These are phyloP conservation scores for Leptatherina wallacei DNA, from an alignment of 2,797 vertebrate species.

Conservation along the genomic window DNA sequence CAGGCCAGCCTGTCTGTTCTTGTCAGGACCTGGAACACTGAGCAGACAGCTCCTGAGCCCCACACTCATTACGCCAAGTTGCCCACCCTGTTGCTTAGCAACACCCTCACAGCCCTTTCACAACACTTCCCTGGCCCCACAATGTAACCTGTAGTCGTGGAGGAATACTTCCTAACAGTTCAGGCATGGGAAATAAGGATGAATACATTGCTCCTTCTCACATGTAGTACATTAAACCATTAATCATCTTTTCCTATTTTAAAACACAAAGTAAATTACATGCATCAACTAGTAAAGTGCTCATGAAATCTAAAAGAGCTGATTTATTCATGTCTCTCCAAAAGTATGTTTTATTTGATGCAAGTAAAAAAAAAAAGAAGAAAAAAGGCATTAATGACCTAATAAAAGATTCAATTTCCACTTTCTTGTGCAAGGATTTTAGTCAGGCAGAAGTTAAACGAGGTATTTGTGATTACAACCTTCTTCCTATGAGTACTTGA, in stretches of 20 bases:
- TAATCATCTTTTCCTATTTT: slow-evolving; percentile 16
- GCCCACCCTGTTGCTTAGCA: slow-evolving; percentile 75
- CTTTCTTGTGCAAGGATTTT: neutral
- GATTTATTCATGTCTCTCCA: slow-evolving; percentile 4
- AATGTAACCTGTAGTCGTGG: slow-evolving; percentile 50
- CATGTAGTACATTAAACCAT: slow-evolving; percentile 1
- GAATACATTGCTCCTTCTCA: slow-evolving; percentile 9
- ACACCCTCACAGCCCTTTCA: slow-evolving; percentile 71
- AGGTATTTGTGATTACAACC: slow-evolving; percentile 64
- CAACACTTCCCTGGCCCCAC: slow-evolving; percentile 72
- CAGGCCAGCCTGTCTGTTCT: slow-evolving; percentile 84
- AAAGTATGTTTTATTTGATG: slow-evolving; percentile 8
- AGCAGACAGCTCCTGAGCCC: slow-evolving; percentile 84
- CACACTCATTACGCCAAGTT: slow-evolving; percentile 80
- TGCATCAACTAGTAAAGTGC: neutral
- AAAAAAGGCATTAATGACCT: slow-evolving; percentile 4
- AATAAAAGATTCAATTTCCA: slow-evolving; percentile 10
- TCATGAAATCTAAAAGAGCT: slow-evolving; percentile 16
- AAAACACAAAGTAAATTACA: slow-evolving; percentile 3
- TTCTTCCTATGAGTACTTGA: slow-evolving; percentile 63
- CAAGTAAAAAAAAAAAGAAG: slow-evolving; percentile 2
- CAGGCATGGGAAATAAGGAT: slow-evolving; percentile 41
- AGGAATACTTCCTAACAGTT: slow-evolving; percentile 55
- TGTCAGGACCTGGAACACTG: slow-evolving; percentile 86
- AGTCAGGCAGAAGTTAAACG: slow-evolving; percentile 43